Base-by-base conservation (phyloP, 53 echinoderm and acorn worm genomes). In the Temnopleurus reevesii region DNA sequence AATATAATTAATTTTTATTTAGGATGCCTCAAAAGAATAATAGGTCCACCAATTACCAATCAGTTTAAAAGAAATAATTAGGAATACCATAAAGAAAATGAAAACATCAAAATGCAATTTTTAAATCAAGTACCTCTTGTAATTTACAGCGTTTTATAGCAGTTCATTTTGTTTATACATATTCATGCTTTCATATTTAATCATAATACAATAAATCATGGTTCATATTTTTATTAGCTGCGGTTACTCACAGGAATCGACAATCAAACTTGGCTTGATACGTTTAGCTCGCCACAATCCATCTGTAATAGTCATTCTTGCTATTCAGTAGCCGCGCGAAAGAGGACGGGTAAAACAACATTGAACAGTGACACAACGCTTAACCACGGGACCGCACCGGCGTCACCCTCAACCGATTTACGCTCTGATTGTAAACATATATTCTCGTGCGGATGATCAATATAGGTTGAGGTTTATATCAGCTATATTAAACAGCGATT, bases 81-180 rank as follows among this genome's bases (percentile, higher is more conserved):
- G n/a, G n/a, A n/a, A n/a, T n/a, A n/a, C n/a, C n/a, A n/a, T n/a
- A n/a, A n/a, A n/a, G n/a, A n/a, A n/a, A n/a, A n/a, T n/a, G n/a
- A n/a, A n/a, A n/a, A n/a, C n/a, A n/a, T n/a, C n/a, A n/a, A n/a
- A n/a, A n/a, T n/a, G n/a, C n/a, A n/a, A n/a, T n/a, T n/a, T n/a
- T n/a, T n/a, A 49, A 46, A 79, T 12, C 55, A 85, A 85, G 85
- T 85, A 85, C 85, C 60, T 60, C 60, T 59, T 84, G 58, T 41
- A 87, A 87, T 87, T 87, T 87, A 87, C 88, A 87, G 88, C 88
- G 46, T 87, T 34, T 87, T 87, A 87, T 30, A 87, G 76, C 76
- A 86, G 61, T 85, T 34, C 49, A 60, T 71, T 87, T 71, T 9
- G n/a, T 71, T n/a, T n/a, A 38, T 41, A 71, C 65, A 87, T 53